phyloP scores from a whole-genome alignment of 2,888 invertebrate genomes.

The Campopleginae sp. region DNA sequence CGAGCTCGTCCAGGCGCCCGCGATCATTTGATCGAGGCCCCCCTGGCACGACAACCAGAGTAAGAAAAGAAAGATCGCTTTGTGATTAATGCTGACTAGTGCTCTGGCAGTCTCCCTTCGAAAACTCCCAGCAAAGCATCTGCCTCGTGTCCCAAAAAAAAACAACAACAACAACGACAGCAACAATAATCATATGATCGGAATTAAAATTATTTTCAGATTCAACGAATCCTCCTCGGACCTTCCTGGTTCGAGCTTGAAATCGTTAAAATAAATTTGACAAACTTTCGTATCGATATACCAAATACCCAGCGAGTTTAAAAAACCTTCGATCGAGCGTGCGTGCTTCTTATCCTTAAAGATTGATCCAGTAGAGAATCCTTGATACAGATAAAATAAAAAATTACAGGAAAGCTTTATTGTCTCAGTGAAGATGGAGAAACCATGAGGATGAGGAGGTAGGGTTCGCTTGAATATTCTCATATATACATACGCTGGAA shows the following conservation, averaged over 20 bases:
- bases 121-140: slow-evolving; percentile 9
- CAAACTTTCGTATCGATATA: too few relatives aligned
- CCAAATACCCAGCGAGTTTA: too few relatives aligned
- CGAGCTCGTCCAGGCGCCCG: slow-evolving; percentile 53
- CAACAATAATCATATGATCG: neutral
- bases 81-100: slow-evolving; percentile 56
- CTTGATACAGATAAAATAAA: neutral
- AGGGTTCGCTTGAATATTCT: neutral
- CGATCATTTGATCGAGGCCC: slow-evolving; percentile 55
- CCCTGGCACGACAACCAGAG: slow-evolving; percentile 43
- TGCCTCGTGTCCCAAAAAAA: slow-evolving; percentile 13
- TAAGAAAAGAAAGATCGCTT: slow-evolving; percentile 50
- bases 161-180: neutral
- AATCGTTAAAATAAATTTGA: too few relatives aligned
- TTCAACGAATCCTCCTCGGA: too few relatives aligned
- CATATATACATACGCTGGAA: slow-evolving; percentile 30
- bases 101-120: slow-evolving; percentile 16
- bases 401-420: neutral
- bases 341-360: neutral
- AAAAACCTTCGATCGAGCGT: too few relatives aligned
- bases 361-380: neutral
- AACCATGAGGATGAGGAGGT: slow-evolving; percentile 5
- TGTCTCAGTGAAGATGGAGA: slow-evolving; percentile 20
- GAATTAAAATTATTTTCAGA: neutral
- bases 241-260: too few relatives aligned